Base-by-base conservation (phyloP, 2,797 vertebrate species). In the Neoniphon sammara region DNA sequence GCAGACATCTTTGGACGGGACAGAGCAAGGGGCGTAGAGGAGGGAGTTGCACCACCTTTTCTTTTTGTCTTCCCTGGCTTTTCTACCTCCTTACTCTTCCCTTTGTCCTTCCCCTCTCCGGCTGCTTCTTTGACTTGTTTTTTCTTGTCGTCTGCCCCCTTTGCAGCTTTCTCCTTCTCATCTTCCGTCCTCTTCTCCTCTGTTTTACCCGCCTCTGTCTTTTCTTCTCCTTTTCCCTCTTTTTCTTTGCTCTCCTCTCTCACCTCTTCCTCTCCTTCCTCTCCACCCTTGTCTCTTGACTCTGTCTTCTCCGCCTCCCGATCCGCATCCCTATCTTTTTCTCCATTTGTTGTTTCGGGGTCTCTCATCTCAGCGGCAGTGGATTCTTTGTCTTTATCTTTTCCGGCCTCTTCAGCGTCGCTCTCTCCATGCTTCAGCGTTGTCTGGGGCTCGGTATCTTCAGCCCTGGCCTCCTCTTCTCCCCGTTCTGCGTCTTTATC, bases 41-140 rank as follows among this genome's bases (percentile, higher is more conserved):
- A 73, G 31, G 89, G 77, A 25, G 75, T 55, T 0, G 65, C 18
- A 8, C 66, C 88, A n/a, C 75, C 82, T 76, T 91, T 94, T 82
- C 82, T 91, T 85, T 91, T 93, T 6, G 85, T 61, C 66, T 91
- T 94, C 36, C 72, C 87, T 85, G 89, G 89, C 58, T 93, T 93
- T 63, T 92, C 93, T n/a, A 0, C 21, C 42, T 90, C 91, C 17
- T 89, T 90, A 2, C 18, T 49, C 42, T 86, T 91, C 39, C 59
- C 85, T 73, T 92, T 93, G 11, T 91, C 86, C 68, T 87, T 82
- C 1, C 18, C 74, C 7, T 82, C 75, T 50, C 62, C 47, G 7
- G 67, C 75, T 25, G 30, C 62, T 68, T 67, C 78, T 60, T 71
- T 79, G 2, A 15, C 68, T 59, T 69, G 44, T 63, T 87, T 87